A percentile compares a stretch with the other conserved stretches of the same genome.
phyloP scores from a whole-genome alignment of 2,113 vertebrate genomes.

The Diadophis punctatus region DNA sequence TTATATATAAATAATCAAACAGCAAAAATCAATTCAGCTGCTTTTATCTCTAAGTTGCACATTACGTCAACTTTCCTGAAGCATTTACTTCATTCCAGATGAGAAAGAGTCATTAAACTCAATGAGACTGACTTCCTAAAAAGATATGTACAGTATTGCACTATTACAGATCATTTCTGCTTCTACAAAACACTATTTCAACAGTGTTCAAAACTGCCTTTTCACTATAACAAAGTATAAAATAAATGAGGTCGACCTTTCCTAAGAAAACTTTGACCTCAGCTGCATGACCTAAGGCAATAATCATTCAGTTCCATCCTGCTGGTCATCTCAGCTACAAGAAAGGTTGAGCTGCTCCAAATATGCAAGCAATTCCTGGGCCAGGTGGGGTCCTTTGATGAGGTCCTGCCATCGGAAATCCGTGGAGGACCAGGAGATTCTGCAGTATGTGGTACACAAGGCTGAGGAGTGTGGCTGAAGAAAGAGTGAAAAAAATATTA shows the following conservation, averaged over 20 bases:
- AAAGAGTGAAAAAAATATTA: background rate
- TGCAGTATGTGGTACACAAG: background rate
- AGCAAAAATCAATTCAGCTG: background rate
- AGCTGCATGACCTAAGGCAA: background rate
- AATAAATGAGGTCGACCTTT: background rate
- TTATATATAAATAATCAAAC: conserved; percentile 3
- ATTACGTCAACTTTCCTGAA: background rate
- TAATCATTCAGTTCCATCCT: background rate
- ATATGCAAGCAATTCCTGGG: conserved; percentile 5
- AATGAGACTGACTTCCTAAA: background rate
- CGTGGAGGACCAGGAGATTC: background rate
- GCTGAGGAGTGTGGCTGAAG: background rate
- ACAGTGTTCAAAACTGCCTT: background rate
- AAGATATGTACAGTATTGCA: background rate
- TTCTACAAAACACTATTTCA: background rate
- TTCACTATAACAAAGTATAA: background rate
- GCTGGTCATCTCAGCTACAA: background rate
- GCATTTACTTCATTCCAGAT: background rate
- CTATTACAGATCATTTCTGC: background rate
- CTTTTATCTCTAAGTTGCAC: background rate
- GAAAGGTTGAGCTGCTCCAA: background rate
- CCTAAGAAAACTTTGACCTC: background rate
- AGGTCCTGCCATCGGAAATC: conserved; percentile 6
- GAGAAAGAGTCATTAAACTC: background rate
- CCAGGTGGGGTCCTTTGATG: background rate